phyloP scores from a whole-genome alignment of 2,113 vertebrate species.

The Dasyprocta punctata region DNA sequence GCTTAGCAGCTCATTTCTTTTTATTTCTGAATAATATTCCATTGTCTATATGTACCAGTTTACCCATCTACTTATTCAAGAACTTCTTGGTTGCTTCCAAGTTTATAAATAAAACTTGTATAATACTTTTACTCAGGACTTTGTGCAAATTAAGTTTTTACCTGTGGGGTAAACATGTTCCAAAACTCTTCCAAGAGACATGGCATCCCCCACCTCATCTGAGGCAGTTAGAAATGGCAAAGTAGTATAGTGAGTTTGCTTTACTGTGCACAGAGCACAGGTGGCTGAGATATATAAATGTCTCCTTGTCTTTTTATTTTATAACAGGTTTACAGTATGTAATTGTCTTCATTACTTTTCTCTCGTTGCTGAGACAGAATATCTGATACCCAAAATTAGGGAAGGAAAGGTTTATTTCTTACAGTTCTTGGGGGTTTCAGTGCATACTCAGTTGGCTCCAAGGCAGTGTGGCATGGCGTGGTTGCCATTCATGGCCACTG shows the following conservation, averaged over 20 bases:
- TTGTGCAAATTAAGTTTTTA: slow-evolving; percentile 26
- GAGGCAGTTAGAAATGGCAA: background rate
- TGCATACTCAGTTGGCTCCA: too few species aligned
- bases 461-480: too few species aligned
- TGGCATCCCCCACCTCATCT: too few species aligned
- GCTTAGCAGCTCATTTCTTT: background rate
- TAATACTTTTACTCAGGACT: background rate
- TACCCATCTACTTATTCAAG: background rate
- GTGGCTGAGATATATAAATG: background rate
- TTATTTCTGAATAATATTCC: background rate
- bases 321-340: background rate
- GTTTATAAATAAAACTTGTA: background rate
- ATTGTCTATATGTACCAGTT: background rate
- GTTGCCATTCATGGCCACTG: too few species aligned
- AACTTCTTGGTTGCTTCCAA: background rate
- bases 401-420: too few species aligned
- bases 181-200: background rate
- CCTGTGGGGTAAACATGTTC: background rate
- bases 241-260: background rate
- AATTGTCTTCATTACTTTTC: too few species aligned
- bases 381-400: too few species aligned
- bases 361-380: too few species aligned
- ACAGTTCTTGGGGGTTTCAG: too few species aligned
- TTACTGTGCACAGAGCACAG: background rate
- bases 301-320: background rate